phyloP scores from a whole-genome alignment of 2,113 vertebrate genomes.

The Lanius ludovicianus region DNA sequence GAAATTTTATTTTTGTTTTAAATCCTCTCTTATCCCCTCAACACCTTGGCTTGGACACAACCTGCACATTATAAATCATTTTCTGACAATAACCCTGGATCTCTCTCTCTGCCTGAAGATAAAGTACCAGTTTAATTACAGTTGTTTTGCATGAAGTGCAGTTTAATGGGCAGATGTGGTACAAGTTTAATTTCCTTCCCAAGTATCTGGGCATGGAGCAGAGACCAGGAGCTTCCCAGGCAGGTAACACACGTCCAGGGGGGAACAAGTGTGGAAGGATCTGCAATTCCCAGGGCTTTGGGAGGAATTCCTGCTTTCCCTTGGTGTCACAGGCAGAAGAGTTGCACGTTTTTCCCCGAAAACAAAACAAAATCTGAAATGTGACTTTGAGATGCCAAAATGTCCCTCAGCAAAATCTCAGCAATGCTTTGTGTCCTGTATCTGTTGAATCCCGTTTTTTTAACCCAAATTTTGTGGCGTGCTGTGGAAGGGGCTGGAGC shows the following conservation, averaged over 20 bases:
- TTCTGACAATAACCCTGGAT: background rate
- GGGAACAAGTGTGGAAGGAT: background rate
- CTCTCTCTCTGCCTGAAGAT: background rate
- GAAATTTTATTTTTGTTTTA: too few species aligned
- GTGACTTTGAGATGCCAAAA: background rate
- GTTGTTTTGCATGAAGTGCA: background rate
- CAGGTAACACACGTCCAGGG: background rate
- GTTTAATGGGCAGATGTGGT: background rate
- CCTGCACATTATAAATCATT: rapidly evolving
- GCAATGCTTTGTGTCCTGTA: background rate
- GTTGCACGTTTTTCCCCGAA: rapidly evolving
- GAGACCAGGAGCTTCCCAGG: background rate
- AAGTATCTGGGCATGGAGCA: background rate
- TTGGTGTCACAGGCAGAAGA: background rate
- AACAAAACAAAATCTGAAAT: background rate
- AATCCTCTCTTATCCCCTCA: background rate
- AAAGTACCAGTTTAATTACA: background rate
- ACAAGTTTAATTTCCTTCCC: background rate
- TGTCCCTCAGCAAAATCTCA: background rate
- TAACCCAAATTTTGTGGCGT: background rate
- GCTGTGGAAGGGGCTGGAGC: background rate
- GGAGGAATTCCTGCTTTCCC: background rate
- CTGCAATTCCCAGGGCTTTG: background rate
- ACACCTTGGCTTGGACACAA: background rate
- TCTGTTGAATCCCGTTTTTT: rapidly evolving